Base-by-base conservation (phyloP, 1,140 invertebrate species). In the Drosophila ohnishii region DNA sequence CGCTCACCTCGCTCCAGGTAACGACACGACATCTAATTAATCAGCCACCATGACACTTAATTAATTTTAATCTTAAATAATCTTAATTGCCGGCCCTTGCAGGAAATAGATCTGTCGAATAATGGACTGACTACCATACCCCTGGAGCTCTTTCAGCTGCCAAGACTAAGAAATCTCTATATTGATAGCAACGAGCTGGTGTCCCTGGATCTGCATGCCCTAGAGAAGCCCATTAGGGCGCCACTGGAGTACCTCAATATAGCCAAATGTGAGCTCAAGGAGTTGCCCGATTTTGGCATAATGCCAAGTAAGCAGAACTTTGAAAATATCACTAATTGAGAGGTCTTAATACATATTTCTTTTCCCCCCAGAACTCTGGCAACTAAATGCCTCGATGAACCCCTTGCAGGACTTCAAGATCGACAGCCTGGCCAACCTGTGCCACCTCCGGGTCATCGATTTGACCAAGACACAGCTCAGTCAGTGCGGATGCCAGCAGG, bases 81-180 rank as follows among this genome's bases (percentile, higher is more conserved):
- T 25, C 42, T 50, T 53, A 60, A 66, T 80, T 7, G 42, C 10
- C 37, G 51, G 14, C 2, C 14, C 66, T 22, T 47, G 58, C 75
- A 93, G 90, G 93, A 93, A 55, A 81, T 94, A 37, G 94, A 94
- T 91, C 92, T 94, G 32, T 93, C 93, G 9, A 93, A 92, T 74
- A 94, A 94, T 88, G 93, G 93, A 6, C 92, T 94, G n/a, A 81
- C 92, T 16, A 92, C 92, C 59, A 89, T 94, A 50, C 93, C 94
- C 30, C 78, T 92, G 44, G 90, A 92, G 28, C 90, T 95, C 56
- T 94, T 94, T 37, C 92, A 94, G 61, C 62, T 94, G 71, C 93
- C 94, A 0, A 92, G 92, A 3, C 80, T 95, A 67, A 92, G 93
- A 74, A 94, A 93, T 78, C 76, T 95, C 11, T 94, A 94, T 71